A percentile compares a stretch with the other conserved stretches of the same genome.
Conservation (phyloP, 2,113 vertebrate species). For the Eleginops maclovinus region DNA sequence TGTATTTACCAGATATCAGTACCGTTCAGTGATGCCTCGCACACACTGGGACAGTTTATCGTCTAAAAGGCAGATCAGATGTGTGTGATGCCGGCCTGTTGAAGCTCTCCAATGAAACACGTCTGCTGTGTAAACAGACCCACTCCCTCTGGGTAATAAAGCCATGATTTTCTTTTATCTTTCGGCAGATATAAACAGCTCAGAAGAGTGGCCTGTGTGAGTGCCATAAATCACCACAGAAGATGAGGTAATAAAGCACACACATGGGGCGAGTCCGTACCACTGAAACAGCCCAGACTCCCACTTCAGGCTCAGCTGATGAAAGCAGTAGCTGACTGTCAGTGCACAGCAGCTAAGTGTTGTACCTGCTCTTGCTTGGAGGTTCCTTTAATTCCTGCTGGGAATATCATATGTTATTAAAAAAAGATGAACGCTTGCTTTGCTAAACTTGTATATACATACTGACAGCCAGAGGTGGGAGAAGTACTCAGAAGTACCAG, state of each 20-base stretch:
- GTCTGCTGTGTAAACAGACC: conserved; percentile 68
- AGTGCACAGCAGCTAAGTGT: conserved; percentile 20
- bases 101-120: conserved; percentile 38
- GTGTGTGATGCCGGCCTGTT: conserved; percentile 42
- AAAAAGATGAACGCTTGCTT: conserved; percentile 13
- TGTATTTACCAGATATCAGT: conserved; percentile 12
- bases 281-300: conserved; percentile 41
- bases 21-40: conserved; percentile 14
- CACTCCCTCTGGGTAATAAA: conserved; percentile 68
- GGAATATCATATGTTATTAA: conserved; percentile 17
- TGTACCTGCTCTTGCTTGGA: conserved; percentile 23
- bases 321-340: conserved; percentile 50
- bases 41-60: conserved; percentile 44
- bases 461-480: background rate
- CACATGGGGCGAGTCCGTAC: conserved; percentile 45
- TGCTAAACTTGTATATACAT: conserved; percentile 7
- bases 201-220: conserved; percentile 62
- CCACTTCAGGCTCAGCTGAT: conserved; percentile 53
- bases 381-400: background rate
- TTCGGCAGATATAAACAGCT: conserved; percentile 69
- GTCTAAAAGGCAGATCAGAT: conserved; percentile 54
- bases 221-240: conserved; percentile 67
- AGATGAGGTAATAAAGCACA: conserved; percentile 76
- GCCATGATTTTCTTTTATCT: conserved; percentile 77
- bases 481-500: too few species aligned